Evolutionary conservation across 2,888 invertebrate species (phyloP).

Genomic region (Drosophila aldrichi): DNA sequence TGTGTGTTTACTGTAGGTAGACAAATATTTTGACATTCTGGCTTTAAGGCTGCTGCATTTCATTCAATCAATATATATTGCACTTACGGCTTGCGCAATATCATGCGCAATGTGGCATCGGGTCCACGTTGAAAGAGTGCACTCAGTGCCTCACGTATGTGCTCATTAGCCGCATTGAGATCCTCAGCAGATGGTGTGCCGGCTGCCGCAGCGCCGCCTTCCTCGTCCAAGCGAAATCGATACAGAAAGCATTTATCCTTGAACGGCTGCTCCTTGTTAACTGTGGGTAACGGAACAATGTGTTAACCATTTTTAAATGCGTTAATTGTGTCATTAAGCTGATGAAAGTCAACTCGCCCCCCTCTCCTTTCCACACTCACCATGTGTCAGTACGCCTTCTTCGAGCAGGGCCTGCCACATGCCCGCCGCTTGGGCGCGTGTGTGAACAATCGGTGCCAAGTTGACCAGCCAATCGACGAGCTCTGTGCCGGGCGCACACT

Average conservation of each 20-base stretch:
- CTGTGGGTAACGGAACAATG: conserved; percentile 83
- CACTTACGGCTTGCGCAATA: conserved; percentile 91
- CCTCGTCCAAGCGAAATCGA: conserved; percentile 91
- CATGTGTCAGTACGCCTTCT: conserved; percentile 91
- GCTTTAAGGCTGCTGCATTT: conserved; percentile 3
- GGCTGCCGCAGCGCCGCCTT: conserved; percentile 86
- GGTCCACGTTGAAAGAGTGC: conserved; percentile 90
- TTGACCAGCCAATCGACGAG: conserved; percentile 92
- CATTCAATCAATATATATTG: conserved; percentile 24
- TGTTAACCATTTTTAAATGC: conserved; percentile 32
- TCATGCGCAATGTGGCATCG: conserved; percentile 92
- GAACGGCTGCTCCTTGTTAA: conserved; percentile 92
- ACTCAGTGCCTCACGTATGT: conserved; percentile 89
- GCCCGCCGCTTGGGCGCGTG: conserved; percentile 90
- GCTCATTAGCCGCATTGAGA: conserved; percentile 89
- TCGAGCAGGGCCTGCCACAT: conserved; percentile 94
- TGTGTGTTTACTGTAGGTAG: not conserved
- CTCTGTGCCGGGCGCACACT: conserved; percentile 92
- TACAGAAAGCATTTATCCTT: conserved; percentile 93
- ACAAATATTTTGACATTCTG: conserved; percentile 6
- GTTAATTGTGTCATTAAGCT: conserved; percentile 35
- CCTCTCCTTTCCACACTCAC: conserved; percentile 85
- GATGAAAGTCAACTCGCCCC: not conserved
- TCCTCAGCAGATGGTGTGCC: conserved; percentile 87
- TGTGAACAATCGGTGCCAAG: conserved; percentile 88